Evolutionary conservation across 2,888 invertebrate species (phyloP), one percentile per base, ranked within the genome.

Genomic region (Biston stratarius): DNA sequence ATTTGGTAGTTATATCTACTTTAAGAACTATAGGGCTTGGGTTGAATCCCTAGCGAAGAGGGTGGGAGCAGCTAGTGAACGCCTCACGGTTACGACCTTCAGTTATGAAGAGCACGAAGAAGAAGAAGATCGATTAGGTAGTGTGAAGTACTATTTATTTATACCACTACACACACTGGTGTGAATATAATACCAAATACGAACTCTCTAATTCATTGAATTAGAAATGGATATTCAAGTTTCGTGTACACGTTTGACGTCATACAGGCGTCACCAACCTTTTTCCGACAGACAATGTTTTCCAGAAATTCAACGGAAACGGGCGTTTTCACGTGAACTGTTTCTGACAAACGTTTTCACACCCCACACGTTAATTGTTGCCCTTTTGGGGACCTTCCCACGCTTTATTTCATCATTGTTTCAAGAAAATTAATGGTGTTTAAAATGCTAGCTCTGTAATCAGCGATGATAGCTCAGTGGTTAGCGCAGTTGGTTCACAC

Each of bases 191-290:
- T 47, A 33, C 24, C 12, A 49, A 1, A 49, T 38, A n/a, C 6
- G 14, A 38, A 38, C n/a, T 5, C 8, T 36, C n/a, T 52, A 52
- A 52, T 38, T 52, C 34, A 51, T 51, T n/a, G 11, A 51, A 51
- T 11, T 6, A 36, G 9, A 12, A 6, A 34, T 36, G n/a, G 1
- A 52, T 8, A 9, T 14, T 14, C 14, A 9, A n/a, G n/a, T 52
- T 51, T 57, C 33, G 45, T 45, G 8, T 52, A 52, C 14, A 52
- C 45, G 6, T 14, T 9, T 57, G 57, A 57, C 57, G 57, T 63
- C 49, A 58, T 51, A n/a, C 51, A 33, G 51, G 15, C 57, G 57
- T 64, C 64, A 64, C 58, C 45, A 45, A 64, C 45, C 64, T 64
- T 64, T 44, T 56, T 36, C 38, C 6, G 36, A 36, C 40, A 45